Evolutionary conservation across 2,113 vertebrate species (phyloP).

Genomic region (Mixornis gularis): DNA sequence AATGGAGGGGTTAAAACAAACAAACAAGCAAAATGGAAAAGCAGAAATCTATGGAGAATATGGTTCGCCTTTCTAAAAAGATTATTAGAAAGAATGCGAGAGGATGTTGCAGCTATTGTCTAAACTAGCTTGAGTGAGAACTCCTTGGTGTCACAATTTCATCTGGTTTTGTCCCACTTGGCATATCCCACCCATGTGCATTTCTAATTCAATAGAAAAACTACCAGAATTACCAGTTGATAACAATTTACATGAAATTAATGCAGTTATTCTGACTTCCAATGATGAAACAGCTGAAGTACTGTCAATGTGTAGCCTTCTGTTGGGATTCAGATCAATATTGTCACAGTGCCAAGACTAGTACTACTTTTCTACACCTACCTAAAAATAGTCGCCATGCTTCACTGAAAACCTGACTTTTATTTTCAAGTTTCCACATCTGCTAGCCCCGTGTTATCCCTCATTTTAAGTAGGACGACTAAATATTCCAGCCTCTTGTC

Average conservation of each 20-base stretch:
- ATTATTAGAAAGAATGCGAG: neutral
- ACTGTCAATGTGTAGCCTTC: neutral
- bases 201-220: neutral
- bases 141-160: neutral
- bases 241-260: neutral
- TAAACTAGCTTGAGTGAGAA: neutral
- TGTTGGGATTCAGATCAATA: slow-evolving; percentile 17
- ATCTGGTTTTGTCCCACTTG: neutral
- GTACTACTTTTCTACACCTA: slow-evolving; percentile 32
- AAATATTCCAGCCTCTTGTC: neutral
- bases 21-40: neutral
- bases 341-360: slow-evolving; percentile 16
- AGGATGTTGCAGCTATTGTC: neutral
- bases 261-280: neutral
- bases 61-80: neutral
- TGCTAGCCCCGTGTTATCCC: neutral
- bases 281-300: neutral
- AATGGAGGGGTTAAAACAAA: neutral
- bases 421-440: neutral
- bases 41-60: neutral
- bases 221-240: neutral
- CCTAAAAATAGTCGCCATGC: slow-evolving; percentile 22
- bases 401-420: neutral
- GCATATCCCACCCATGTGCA: neutral
- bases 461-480: neutral